A percentile compares a stretch with the other conserved stretches of the same genome.
phyloP scores from a whole-genome alignment of 2,113 vertebrate genomes.

The Labrus mixtus region DNA sequence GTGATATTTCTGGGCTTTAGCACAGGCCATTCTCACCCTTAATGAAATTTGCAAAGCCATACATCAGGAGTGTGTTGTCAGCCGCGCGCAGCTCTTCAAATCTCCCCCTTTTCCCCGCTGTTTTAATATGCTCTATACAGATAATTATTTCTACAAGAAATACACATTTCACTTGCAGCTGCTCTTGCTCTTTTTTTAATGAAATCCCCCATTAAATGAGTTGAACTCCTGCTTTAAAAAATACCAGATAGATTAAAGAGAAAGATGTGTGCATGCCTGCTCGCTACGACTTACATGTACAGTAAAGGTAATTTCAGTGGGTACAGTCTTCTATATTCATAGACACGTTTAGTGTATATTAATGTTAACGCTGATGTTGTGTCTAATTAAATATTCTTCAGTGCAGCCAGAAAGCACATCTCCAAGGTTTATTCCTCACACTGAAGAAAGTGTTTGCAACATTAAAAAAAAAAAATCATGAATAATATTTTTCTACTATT shows the following conservation, averaged over 20 bases:
- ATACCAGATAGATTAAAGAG: slow-evolving; percentile 10
- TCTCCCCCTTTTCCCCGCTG: slow-evolving; percentile 60
- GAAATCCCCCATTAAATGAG: slow-evolving; percentile 44
- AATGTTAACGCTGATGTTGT: background rate
- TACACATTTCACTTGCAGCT: slow-evolving; percentile 15
- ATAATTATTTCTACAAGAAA: slow-evolving; percentile 77
- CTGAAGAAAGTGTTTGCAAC: slow-evolving; percentile 61
- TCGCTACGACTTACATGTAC: slow-evolving; percentile 35
- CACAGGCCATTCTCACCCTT: slow-evolving; percentile 68
- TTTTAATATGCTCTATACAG: slow-evolving; percentile 73
- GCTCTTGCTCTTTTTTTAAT: slow-evolving; percentile 24
- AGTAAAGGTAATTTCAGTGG: slow-evolving; percentile 56
- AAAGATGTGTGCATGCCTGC: slow-evolving; percentile 25
- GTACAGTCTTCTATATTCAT: slow-evolving; percentile 35
- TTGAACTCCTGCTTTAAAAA: slow-evolving; percentile 46
- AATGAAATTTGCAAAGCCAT: slow-evolving; percentile 82
- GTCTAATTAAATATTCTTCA: slow-evolving; percentile 58
- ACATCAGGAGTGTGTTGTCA: slow-evolving; percentile 77
- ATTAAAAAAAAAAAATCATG: slow-evolving; percentile 58
- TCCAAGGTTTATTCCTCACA: slow-evolving; percentile 28
- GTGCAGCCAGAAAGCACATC: slow-evolving; percentile 35
- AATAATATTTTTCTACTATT: slow-evolving; percentile 68
- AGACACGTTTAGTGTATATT: background rate
- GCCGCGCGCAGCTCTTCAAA: slow-evolving; percentile 37
- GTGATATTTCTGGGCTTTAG: slow-evolving; percentile 75